phyloP scores from a whole-genome alignment of 2,113 vertebrate genomes.

The Corythornis vintsioides region DNA sequence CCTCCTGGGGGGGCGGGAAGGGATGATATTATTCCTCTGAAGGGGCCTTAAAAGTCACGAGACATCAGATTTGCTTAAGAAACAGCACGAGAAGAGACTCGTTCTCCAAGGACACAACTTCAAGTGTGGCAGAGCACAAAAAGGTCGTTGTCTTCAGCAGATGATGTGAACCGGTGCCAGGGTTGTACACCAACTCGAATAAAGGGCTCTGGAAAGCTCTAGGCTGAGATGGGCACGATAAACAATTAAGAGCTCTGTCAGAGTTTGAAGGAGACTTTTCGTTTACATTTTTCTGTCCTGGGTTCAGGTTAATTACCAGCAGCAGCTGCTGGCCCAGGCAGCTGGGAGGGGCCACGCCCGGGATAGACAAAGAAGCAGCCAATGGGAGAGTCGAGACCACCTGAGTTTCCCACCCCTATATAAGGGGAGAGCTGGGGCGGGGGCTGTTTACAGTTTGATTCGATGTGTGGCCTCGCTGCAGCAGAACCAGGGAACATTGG shows the following conservation, averaged over 20 bases:
- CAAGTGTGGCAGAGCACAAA: not conserved
- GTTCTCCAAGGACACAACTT: not conserved
- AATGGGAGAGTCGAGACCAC: too few relatives aligned
- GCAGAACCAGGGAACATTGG: too few relatives aligned
- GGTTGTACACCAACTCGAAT: not conserved
- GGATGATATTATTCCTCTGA: not conserved
- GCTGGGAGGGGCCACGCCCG: too few relatives aligned
- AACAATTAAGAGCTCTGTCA: not conserved
- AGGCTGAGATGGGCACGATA: not conserved
- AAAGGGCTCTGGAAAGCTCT: not conserved
- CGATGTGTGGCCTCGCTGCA: too few relatives aligned
- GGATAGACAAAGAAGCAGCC: too few relatives aligned
- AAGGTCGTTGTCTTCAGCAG: not conserved
- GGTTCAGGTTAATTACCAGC: too few relatives aligned
- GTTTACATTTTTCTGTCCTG: not conserved
- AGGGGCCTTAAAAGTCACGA: not conserved
- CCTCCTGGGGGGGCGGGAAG: rapidly evolving
- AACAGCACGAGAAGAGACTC: not conserved
- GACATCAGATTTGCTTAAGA: not conserved
- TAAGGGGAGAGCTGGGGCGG: too few relatives aligned
- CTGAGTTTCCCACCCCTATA: too few relatives aligned
- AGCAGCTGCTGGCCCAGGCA: too few relatives aligned
- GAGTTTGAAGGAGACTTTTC: not conserved
- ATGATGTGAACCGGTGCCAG: not conserved
- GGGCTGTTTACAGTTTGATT: too few relatives aligned